A percentile compares a stretch with the other conserved stretches of the same genome.
Evolutionary conservation across 2,797 vertebrate species (phyloP).

Genomic region (Mormyrops boulengeri): DNA sequence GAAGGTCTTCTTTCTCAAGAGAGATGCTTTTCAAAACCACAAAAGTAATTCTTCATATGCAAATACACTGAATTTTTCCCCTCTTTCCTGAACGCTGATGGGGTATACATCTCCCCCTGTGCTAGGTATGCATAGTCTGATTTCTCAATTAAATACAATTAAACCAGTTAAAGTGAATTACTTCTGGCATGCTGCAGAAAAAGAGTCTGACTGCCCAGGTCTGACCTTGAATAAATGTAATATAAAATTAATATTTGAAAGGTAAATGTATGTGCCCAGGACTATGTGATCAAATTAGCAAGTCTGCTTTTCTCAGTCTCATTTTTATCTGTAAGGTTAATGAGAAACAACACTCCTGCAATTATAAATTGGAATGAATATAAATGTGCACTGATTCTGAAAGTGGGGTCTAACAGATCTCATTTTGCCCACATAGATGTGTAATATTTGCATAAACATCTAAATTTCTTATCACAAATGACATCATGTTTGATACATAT

Average conservation of each 20-base stretch:
- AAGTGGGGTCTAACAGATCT: not conserved
- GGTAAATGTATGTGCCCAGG: constrained; percentile 49
- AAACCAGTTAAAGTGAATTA: constrained; percentile 50
- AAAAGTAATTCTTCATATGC: constrained; percentile 31
- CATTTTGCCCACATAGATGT: not conserved
- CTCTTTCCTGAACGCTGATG: not conserved
- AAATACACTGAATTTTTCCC: constrained; percentile 26
- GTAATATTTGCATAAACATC: not conserved
- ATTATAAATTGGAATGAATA: not conserved
- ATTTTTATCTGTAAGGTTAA: constrained; percentile 30
- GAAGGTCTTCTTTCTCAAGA: not conserved
- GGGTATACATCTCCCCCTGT: constrained; percentile 44
- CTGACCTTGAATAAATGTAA: constrained; percentile 47
- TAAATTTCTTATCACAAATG: not conserved
- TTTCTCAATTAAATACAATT: constrained; percentile 56
- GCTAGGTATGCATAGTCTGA: constrained; percentile 41
- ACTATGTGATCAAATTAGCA: constrained; percentile 40
- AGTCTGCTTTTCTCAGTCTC: constrained; percentile 33
- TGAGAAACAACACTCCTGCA: not conserved
- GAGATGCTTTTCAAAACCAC: constrained; percentile 33
- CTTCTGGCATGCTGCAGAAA: constrained; percentile 33
- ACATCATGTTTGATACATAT: not conserved
- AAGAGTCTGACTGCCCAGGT: constrained; percentile 48
- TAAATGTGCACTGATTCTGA: not conserved
- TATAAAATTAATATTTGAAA: constrained; percentile 53